phyloP scores from a whole-genome alignment of 2,888 invertebrate species.

The Pseudanteris insignis region DNA sequence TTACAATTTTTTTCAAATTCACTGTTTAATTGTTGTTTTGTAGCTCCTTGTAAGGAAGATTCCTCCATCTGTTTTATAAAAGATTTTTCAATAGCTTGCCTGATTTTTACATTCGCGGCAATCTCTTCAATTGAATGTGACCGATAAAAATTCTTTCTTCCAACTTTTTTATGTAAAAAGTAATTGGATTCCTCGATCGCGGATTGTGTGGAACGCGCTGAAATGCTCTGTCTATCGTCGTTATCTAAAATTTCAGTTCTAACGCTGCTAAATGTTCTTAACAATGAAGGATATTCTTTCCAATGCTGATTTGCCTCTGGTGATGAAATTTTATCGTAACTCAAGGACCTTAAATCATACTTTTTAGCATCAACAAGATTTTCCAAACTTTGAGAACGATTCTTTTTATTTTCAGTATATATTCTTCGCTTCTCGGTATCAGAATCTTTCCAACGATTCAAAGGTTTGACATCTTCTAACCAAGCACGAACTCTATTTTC shows the following conservation, averaged over 20 bases:
- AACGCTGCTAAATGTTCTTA: conserved; percentile 53
- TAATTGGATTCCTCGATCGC: conserved; percentile 57
- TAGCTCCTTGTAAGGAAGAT: conserved; percentile 49
- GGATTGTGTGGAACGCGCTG: conserved; percentile 58
- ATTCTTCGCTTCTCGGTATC: conserved; percentile 47
- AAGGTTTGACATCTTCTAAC: conserved; percentile 61
- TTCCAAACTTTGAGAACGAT: conserved; percentile 50
- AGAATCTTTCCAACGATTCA: conserved; percentile 55
- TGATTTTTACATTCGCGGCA: conserved; percentile 54
- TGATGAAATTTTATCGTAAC: conserved; percentile 7
- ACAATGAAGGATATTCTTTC: conserved; percentile 55
- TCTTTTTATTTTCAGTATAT: conserved; percentile 49
- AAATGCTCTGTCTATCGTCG: conserved; percentile 55
- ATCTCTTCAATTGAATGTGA: conserved; percentile 26
- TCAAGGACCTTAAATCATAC: conserved; percentile 46
- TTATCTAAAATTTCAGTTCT: conserved; percentile 59
- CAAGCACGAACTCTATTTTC: conserved; percentile 63
- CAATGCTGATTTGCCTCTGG: conserved; percentile 47
- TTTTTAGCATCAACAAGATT: conserved; percentile 52
- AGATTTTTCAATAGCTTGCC: conserved; percentile 61
- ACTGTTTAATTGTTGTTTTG: conserved; percentile 20
- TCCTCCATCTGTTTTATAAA: conserved; percentile 63
- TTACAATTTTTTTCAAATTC: conserved; percentile 4
- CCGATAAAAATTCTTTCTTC: conserved; percentile 9
- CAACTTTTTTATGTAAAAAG: conserved; percentile 39